Evolutionary conservation across 2,888 invertebrate genomes (phyloP), one percentile per base, ranked within the genome.

Genomic region (Platypus cylindrus): DNA sequence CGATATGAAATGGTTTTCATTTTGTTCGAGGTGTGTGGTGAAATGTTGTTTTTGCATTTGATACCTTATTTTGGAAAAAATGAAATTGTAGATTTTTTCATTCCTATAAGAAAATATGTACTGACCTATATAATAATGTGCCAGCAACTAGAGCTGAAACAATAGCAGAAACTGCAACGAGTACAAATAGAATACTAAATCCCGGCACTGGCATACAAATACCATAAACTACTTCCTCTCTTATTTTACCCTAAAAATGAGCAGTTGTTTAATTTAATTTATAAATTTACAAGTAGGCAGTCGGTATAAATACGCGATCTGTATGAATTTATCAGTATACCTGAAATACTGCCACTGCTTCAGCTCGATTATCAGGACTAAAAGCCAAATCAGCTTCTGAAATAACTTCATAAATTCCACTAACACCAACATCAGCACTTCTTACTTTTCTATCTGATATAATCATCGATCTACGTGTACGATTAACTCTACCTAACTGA

Each of bases 301-400:
- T n/a, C n/a, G n/a, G n/a, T n/a, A n/a, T n/a, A n/a, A n/a, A n/a
- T n/a, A n/a, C n/a, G n/a, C n/a, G n/a, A n/a, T n/a, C n/a, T n/a
- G n/a, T n/a, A n/a, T n/a, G n/a, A n/a, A n/a, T n/a, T 20, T 20
- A 5, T 20, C 20, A 20, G 8, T 20, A 20, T 32, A 42, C 42
- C 60, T 86, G 85, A 60, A 86, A 86, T 0, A 87, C 84, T 3
- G 86, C 85, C 1, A 86, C 85, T 1, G 85, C 77, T 58, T 86
- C 86, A 29, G 75, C 73, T 48, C 75, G 71, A 32, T 73, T 68
- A 49, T 86, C 82, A 1, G 89, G 86, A 48, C 84, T 85, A 59
- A 91, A 91, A 22, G 84, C 87, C 24, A 91, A 64, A 59, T 91
- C 91, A 2, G 87, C 86, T 60, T 89, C 86, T 3, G 90, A 89